phyloP scores from a whole-genome alignment of 2,888 invertebrate species.

The Drosophila paranaensis region DNA sequence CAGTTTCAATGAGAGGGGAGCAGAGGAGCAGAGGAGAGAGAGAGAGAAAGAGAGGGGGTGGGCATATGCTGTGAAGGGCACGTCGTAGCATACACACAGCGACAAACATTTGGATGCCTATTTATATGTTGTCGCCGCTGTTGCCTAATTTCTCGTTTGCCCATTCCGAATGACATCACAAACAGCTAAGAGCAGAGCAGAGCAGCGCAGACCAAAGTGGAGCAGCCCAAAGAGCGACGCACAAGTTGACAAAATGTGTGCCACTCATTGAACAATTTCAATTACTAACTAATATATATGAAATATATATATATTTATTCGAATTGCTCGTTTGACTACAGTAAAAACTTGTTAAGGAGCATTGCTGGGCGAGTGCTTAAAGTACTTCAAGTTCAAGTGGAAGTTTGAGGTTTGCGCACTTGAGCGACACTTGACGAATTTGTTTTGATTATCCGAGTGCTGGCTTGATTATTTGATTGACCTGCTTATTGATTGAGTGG shows the following conservation, averaged over 20 bases:
- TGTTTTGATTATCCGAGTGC: not conserved
- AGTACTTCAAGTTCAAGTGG: not conserved
- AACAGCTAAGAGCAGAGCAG: constrained; percentile 1
- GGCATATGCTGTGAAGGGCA: not conserved
- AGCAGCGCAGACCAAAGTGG: constrained; percentile 11
- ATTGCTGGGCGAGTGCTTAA: not conserved
- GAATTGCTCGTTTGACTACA: constrained; percentile 6
- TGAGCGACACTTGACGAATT: not conserved
- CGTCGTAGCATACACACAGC: not conserved
- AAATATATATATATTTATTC: not conserved
- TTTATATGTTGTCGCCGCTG: constrained; percentile 20
- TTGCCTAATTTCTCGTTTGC: constrained; percentile 18
- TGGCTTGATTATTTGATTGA: not conserved
- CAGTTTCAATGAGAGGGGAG: constrained; percentile 14
- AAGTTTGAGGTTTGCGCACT: not conserved
- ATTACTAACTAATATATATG: constrained; percentile 11
- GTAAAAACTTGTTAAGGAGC: not conserved
- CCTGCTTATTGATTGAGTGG: constrained; percentile 2
- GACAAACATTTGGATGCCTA: constrained; percentile 6
- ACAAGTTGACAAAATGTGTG: constrained; percentile 13
- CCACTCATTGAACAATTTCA: constrained; percentile 21
- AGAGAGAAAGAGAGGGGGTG: not conserved
- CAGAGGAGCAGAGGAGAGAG: not conserved
- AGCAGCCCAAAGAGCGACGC: constrained; percentile 13
- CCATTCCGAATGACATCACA: constrained; percentile 34